These are phyloP conservation scores for Apodemia mormo DNA, from an alignment of 2,888 invertebrate genomes.

Conservation along the genomic window DNA sequence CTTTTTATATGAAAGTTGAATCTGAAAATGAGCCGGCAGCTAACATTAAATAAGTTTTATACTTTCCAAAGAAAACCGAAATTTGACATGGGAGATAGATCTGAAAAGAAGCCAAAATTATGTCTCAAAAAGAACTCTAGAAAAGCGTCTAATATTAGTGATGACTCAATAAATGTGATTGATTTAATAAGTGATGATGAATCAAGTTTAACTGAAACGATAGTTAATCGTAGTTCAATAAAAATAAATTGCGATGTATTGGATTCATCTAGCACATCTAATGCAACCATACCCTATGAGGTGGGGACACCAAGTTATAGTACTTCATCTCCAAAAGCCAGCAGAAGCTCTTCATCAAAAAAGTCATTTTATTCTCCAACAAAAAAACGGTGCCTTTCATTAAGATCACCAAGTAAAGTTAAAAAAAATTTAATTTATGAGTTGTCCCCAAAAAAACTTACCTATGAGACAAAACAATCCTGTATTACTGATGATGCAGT, in stretches of 20 bases:
- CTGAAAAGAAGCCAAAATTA: slow-evolving; percentile 46
- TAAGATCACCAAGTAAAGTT: slow-evolving; percentile 44
- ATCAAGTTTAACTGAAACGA: slow-evolving; percentile 20
- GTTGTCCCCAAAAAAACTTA: slow-evolving; percentile 32
- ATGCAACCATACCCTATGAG: slow-evolving; percentile 19
- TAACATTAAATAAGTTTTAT: slow-evolving; percentile 46
- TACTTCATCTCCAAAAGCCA: slow-evolving; percentile 22
- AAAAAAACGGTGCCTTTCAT: slow-evolving; percentile 52
- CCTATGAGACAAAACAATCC: slow-evolving; percentile 7
- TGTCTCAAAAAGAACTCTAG: slow-evolving; percentile 43
- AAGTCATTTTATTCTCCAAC: slow-evolving; percentile 59
- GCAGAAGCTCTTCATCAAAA: slow-evolving; percentile 39
- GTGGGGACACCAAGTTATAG: slow-evolving; percentile 14
- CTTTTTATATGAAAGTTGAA: neutral
- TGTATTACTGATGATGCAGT: slow-evolving; percentile 28
- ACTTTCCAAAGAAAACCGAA: slow-evolving; percentile 34
- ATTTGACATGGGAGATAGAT: slow-evolving; percentile 30
- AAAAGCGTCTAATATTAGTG: slow-evolving; percentile 39
- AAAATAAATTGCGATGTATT: slow-evolving; percentile 25
- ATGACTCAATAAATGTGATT: slow-evolving; percentile 38
- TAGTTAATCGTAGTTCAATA: slow-evolving; percentile 38
- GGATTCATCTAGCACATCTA: slow-evolving; percentile 9
- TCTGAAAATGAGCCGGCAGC: slow-evolving; percentile 38
- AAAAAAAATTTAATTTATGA: slow-evolving; percentile 50
- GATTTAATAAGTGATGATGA: slow-evolving; percentile 56